Evolutionary conservation across 2,888 invertebrate genomes (phyloP).

Genomic region (Ethmia dodecea): DNA sequence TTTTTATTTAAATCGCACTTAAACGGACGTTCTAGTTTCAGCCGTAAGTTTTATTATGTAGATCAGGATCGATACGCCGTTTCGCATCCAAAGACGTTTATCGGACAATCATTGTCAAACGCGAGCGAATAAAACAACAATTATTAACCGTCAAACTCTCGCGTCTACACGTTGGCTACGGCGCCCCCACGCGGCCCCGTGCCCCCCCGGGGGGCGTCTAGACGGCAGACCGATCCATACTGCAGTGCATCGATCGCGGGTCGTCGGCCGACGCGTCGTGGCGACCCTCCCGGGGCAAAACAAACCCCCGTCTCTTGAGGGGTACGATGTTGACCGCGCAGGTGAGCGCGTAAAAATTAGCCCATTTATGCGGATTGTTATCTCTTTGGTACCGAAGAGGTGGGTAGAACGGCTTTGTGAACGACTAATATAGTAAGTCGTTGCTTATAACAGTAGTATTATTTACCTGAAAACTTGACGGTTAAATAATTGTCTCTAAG

Average conservation of each 20-base stretch:
- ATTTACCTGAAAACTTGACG: too few species aligned
- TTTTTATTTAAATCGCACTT: too few species aligned
- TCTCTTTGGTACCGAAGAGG: too few species aligned
- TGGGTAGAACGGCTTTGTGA: too few species aligned
- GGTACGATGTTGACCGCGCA: conserved; percentile 51
- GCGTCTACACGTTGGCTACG: conserved; percentile 42
- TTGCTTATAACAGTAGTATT: too few species aligned
- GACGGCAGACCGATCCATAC: conserved; percentile 73
- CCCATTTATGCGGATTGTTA: conserved; percentile 28
- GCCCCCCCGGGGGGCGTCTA: conserved; percentile 46
- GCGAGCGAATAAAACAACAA: conserved; percentile 24
- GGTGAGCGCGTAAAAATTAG: conserved; percentile 33
- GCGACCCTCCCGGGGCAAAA: conserved; percentile 40
- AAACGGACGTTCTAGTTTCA: too few species aligned
- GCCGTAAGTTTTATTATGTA: too few species aligned
- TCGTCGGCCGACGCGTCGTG: conserved; percentile 32
- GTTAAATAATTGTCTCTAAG: too few species aligned
- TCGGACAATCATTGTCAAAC: not conserved
- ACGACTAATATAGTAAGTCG: too few species aligned
- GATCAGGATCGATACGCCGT: too few species aligned
- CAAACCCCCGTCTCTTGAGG: conserved; percentile 38
- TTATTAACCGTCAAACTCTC: conserved; percentile 52
- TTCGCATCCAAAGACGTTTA: too few species aligned
- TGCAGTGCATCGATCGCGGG: conserved; percentile 65
- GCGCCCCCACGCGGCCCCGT: conserved; percentile 29